Evolutionary conservation across 2,113 vertebrate species (phyloP).

Genomic region (Nothobranchius furzeri): DNA sequence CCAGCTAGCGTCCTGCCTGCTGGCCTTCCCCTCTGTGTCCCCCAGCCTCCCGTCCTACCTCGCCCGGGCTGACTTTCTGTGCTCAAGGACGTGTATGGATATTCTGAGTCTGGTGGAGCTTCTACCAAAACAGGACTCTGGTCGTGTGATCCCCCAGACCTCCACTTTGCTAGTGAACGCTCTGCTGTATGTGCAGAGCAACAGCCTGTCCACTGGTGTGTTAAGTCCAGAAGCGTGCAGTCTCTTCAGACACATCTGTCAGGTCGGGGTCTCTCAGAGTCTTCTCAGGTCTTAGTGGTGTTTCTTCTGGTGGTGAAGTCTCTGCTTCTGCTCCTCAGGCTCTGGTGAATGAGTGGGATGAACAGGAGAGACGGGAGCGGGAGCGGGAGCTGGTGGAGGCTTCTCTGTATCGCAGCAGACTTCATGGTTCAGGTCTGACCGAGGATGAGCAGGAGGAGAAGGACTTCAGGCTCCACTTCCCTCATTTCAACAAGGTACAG

Average conservation of each 20-base stretch:
- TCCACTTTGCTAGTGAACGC: slow-evolving; percentile 85
- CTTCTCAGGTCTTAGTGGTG: background rate
- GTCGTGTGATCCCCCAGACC: slow-evolving; percentile 67
- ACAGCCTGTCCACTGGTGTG: slow-evolving; percentile 82
- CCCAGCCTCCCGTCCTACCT: slow-evolving; percentile 82
- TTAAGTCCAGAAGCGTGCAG: slow-evolving; percentile 81
- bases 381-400: slow-evolving; percentile 82
- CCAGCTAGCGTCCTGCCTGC: slow-evolving; percentile 79
- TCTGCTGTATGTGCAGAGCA: slow-evolving; percentile 86
- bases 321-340: slow-evolving; percentile 42
- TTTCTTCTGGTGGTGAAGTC: background rate
- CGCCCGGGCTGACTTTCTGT: slow-evolving; percentile 86
- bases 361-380: slow-evolving; percentile 83
- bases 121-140: slow-evolving; percentile 57
- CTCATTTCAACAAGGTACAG: slow-evolving; percentile 82
- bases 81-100: slow-evolving; percentile 85
- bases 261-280: slow-evolving; percentile 73
- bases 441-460: slow-evolving; percentile 91
- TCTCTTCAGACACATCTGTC: slow-evolving; percentile 93
- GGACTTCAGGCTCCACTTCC: slow-evolving; percentile 88
- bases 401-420: slow-evolving; percentile 86
- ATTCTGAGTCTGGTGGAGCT: slow-evolving; percentile 83
- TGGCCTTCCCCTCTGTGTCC: slow-evolving; percentile 85
- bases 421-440: slow-evolving; percentile 77
- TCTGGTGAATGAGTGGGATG: slow-evolving; percentile 92